phyloP scores from a whole-genome alignment of 2,888 invertebrate species.

The Ennomos quercinarius region DNA sequence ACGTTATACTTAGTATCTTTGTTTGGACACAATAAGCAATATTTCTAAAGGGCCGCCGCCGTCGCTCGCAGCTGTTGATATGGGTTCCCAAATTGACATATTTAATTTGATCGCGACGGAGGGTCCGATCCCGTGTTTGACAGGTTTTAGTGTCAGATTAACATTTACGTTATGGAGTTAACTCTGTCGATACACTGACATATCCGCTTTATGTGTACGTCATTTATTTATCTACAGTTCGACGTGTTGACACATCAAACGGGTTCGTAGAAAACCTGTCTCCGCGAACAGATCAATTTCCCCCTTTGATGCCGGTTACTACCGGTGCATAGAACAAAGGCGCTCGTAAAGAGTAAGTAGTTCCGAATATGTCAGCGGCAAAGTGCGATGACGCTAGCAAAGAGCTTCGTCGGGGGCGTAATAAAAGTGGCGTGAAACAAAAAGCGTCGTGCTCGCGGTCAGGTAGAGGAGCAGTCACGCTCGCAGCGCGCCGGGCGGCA shows the following conservation, averaged over 20 bases:
- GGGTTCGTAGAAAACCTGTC: slow-evolving; percentile 55
- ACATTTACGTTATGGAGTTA: slow-evolving; percentile 77
- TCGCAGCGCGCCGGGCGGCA: slow-evolving; percentile 52
- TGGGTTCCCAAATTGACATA: slow-evolving; percentile 85
- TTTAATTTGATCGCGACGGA: slow-evolving; percentile 84
- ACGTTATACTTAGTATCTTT: slow-evolving; percentile 86
- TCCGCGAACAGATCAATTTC: slow-evolving; percentile 73
- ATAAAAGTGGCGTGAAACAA: slow-evolving; percentile 82
- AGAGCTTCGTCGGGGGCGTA: slow-evolving; percentile 73
- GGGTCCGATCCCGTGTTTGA: slow-evolving; percentile 79
- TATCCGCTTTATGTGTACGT: slow-evolving; percentile 52
- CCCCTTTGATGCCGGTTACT: slow-evolving; percentile 65
- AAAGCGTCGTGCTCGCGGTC: slow-evolving; percentile 65
- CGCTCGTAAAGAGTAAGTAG: slow-evolving; percentile 78
- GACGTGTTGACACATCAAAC: slow-evolving; percentile 72
- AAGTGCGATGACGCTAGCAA: slow-evolving; percentile 69
- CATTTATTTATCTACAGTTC: slow-evolving; percentile 51
- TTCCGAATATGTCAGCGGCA: slow-evolving; percentile 76
- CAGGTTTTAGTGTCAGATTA: slow-evolving; percentile 84
- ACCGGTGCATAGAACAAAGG: slow-evolving; percentile 69
- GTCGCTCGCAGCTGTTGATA: slow-evolving; percentile 85
- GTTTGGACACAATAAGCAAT: slow-evolving; percentile 86
- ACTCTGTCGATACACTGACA: slow-evolving; percentile 71
- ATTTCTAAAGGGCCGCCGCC: slow-evolving; percentile 83
- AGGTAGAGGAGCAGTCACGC: slow-evolving; percentile 48